A percentile compares a stretch with the other conserved stretches of the same genome.
These are phyloP conservation scores for Hyalella azteca DNA, from an alignment of 2,888 invertebrate genomes.

Conservation along the genomic window DNA sequence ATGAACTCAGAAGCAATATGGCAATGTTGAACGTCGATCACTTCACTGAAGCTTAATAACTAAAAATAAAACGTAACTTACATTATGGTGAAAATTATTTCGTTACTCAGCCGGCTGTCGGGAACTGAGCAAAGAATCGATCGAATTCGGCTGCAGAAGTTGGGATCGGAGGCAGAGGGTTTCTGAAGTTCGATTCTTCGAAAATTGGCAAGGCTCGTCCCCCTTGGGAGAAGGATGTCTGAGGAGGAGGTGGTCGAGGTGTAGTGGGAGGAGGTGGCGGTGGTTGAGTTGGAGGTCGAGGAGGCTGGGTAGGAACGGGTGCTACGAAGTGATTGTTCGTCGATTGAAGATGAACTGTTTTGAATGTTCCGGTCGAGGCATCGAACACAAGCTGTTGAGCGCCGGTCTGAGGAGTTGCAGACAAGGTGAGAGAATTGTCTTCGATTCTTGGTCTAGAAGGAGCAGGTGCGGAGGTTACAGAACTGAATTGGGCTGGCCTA, in stretches of 20 bases:
- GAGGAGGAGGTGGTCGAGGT: not conserved
- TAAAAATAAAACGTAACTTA: not conserved
- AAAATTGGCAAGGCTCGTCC: not conserved
- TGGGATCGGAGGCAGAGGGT: slow-evolving; percentile 46
- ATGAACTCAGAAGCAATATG: no score
- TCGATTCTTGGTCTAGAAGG: not conserved
- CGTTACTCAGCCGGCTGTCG: not conserved
- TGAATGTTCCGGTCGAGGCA: slow-evolving; percentile 50
- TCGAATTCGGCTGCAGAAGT: slow-evolving; percentile 48
- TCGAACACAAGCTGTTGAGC: slow-evolving; percentile 45
- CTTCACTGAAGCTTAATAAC: slow-evolving; percentile 15
- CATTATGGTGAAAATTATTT: not conserved
- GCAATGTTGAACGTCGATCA: not conserved
- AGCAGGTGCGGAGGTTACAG: not conserved
- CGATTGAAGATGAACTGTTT: slow-evolving; percentile 31
- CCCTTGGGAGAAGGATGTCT: not conserved
- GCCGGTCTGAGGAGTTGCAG: not conserved
- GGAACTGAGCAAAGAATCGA: slow-evolving; percentile 48
- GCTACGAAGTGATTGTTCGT: not conserved
- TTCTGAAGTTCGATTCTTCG: not conserved
- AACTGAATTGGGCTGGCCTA: not conserved
- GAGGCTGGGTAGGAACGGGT: not conserved
- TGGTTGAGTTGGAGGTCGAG: not conserved
- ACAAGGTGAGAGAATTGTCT: not conserved
- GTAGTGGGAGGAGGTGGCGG: slow-evolving; percentile 33